Conservation (phyloP, 2,113 vertebrate species). For the Sceloporus tristichus region DNA sequence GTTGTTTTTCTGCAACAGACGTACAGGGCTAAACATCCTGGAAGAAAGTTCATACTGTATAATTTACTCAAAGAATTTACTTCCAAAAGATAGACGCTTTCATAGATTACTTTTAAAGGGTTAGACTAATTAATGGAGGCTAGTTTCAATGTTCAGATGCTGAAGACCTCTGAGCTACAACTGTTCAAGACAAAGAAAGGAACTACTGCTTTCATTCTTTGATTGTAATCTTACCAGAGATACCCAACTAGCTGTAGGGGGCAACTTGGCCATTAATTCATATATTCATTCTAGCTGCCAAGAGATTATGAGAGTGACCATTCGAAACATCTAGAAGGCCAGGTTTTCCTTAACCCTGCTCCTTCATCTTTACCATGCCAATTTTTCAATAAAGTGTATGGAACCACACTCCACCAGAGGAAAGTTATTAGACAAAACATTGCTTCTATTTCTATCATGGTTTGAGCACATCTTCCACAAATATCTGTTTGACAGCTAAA, state of each 20-base stretch:
- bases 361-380: background rate
- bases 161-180: background rate
- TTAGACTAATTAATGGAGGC: too few species aligned
- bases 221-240: background rate
- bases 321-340: too few species aligned
- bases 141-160: background rate
- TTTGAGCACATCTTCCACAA: background rate
- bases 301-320: too few species aligned
- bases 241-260: background rate
- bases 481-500: background rate
- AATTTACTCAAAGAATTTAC: too few species aligned
- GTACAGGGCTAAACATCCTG: too few species aligned
- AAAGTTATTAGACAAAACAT: background rate
- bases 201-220: background rate
- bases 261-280: background rate
- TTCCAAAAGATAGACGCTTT: too few species aligned
- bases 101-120: too few species aligned
- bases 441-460: background rate
- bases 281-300: background rate
- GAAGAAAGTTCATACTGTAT: too few species aligned
- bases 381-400: background rate
- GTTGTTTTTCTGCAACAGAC: too few species aligned
- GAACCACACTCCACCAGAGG: constrained; percentile 1
- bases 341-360: too few species aligned
- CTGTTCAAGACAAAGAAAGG: background rate